Conservation (phyloP, 2,797 vertebrate genomes). For the Arremon aurantiirostris region DNA sequence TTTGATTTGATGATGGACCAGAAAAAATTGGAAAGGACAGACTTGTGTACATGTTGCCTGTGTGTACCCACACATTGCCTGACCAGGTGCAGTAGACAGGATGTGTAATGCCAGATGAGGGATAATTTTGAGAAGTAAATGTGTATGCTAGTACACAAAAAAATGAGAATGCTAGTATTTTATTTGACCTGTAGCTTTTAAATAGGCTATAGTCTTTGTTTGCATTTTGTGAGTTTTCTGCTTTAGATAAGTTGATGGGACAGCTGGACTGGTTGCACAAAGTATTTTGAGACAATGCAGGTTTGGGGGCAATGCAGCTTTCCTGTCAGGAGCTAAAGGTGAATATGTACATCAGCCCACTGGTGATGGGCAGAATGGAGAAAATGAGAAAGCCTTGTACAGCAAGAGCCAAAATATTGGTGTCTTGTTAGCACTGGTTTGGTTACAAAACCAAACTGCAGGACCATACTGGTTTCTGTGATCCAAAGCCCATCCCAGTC, state of each 20-base stretch:
- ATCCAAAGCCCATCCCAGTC: background rate
- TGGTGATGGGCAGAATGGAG: background rate
- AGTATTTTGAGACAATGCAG: background rate
- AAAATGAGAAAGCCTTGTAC: background rate
- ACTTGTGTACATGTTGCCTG: fast-evolving
- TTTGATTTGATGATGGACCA: background rate
- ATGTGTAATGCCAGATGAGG: background rate
- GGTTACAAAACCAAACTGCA: background rate
- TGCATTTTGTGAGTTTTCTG: background rate
- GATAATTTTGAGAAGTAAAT: background rate
- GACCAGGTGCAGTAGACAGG: background rate
- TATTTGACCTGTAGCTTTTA: background rate
- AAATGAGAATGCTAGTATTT: background rate
- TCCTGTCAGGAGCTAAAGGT: background rate
- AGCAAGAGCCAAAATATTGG: background rate
- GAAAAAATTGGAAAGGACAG: background rate
- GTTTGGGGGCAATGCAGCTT: background rate
- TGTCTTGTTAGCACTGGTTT: background rate
- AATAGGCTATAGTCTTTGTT: background rate
- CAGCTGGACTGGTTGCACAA: background rate
- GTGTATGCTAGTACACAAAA: background rate
- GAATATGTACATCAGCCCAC: background rate
- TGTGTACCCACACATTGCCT: background rate
- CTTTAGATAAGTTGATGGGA: background rate
- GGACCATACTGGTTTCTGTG: background rate